Percentiles rank a stretch among this genome's conserved stretches.
Evolutionary conservation across 2,888 invertebrate genomes (phyloP).

Genomic region (Plemyria rubiginata): DNA sequence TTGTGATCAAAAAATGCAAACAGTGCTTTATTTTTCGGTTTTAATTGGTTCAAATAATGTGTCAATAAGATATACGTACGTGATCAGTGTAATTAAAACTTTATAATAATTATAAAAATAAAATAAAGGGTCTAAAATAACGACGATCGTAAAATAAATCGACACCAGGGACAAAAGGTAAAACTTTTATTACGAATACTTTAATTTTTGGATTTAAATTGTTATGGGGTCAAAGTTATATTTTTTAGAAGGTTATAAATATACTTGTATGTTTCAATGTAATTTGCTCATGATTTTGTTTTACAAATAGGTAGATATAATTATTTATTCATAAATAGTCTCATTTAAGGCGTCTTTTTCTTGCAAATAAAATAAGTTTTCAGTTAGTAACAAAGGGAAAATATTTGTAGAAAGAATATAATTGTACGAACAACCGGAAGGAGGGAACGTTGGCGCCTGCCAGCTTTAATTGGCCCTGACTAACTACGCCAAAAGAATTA

Average conservation of each 20-base stretch:
- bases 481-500: constrained; percentile 68
- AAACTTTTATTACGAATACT: constrained; percentile 15
- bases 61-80: constrained; percentile 26
- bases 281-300: background rate
- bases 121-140: constrained; percentile 15
- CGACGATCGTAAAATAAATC: constrained; percentile 17
- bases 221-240: constrained; percentile 3
- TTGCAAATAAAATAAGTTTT: background rate
- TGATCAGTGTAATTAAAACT: constrained; percentile 23
- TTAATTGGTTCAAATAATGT: constrained; percentile 25
- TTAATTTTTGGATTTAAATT: constrained; percentile 7
- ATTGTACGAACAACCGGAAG: constrained; percentile 54
- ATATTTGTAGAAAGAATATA: constrained; percentile 29
- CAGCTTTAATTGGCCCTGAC: constrained; percentile 74
- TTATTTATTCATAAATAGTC: background rate
- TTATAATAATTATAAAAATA: constrained; percentile 13
- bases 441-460: constrained; percentile 60
- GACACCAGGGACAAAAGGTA: constrained; percentile 21
- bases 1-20: constrained; percentile 19
- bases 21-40: constrained; percentile 11
- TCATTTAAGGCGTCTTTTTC: background rate
- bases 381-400: constrained; percentile 11
- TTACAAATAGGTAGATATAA: no score
- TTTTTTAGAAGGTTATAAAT: background rate
- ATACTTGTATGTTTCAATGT: background rate